Conservation (phyloP, 2,113 vertebrate genomes). For the Myotis yumanensis region DNA sequence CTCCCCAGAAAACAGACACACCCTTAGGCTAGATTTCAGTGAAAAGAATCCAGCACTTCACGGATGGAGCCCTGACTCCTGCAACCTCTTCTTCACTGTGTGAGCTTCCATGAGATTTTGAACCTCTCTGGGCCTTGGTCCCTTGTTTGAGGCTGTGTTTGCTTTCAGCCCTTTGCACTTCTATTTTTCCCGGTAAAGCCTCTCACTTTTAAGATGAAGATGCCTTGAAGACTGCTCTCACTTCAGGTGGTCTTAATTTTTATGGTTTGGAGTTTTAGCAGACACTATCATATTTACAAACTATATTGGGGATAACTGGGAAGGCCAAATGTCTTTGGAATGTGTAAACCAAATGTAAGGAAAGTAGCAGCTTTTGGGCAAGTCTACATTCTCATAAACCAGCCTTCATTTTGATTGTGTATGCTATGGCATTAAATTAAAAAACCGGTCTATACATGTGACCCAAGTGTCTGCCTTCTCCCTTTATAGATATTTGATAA, state of each 20-base stretch:
- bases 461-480: neutral
- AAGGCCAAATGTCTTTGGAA: neutral
- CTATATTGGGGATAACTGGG: neutral
- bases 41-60: neutral
- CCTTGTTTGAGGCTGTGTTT: neutral
- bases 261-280: neutral
- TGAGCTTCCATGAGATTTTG: neutral
- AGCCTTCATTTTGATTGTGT: neutral
- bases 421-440: neutral
- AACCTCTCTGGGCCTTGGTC: neutral
- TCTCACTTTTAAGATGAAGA: constrained; percentile 7
- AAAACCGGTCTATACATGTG: neutral
- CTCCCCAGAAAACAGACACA: too few relatives aligned
- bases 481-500: neutral
- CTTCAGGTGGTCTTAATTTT: neutral
- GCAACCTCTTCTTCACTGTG: neutral
- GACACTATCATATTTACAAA: neutral
- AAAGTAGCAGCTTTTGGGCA: neutral
- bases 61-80: neutral
- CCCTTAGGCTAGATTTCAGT: neutral
- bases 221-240: neutral
- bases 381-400: neutral
- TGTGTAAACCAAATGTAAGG: neutral
- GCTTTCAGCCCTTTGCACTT: neutral
- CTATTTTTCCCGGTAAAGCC: neutral